phyloP scores from a whole-genome alignment of 2,113 vertebrate genomes.

The Channa maculata region DNA sequence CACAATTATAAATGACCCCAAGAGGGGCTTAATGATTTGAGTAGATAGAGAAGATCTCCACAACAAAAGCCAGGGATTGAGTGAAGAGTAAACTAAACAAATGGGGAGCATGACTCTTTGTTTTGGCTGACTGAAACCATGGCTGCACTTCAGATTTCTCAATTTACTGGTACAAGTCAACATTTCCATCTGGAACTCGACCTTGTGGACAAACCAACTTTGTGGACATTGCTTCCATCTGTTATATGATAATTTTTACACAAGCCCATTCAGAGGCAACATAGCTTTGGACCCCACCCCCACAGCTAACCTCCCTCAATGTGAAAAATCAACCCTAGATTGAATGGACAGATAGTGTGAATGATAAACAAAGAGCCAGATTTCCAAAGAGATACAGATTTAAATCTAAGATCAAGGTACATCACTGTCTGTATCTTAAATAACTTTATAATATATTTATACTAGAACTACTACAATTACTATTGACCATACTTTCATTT shows the following conservation, averaged over 20 bases:
- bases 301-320: too few relatives aligned
- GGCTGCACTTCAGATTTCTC: conserved; percentile 27
- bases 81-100: conserved; percentile 14
- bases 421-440: too few relatives aligned
- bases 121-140: conserved; percentile 8
- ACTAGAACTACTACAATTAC: too few relatives aligned
- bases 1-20: background rate
- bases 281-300: background rate
- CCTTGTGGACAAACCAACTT: conserved; percentile 11
- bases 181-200: conserved; percentile 47
- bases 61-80: conserved; percentile 3
- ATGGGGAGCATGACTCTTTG: conserved; percentile 28
- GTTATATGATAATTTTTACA: conserved; percentile 14
- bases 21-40: background rate
- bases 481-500: too few relatives aligned
- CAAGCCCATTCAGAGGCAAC: background rate
- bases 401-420: too few relatives aligned
- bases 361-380: too few relatives aligned
- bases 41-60: background rate
- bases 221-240: conserved; percentile 48
- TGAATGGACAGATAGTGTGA: too few relatives aligned
- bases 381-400: too few relatives aligned
- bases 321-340: too few relatives aligned
- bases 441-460: too few relatives aligned
- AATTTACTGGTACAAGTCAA: conserved; percentile 35